These are phyloP conservation scores for Glyptemys insculpta DNA, from an alignment of 2,797 vertebrate genomes.

Conservation along the genomic window DNA sequence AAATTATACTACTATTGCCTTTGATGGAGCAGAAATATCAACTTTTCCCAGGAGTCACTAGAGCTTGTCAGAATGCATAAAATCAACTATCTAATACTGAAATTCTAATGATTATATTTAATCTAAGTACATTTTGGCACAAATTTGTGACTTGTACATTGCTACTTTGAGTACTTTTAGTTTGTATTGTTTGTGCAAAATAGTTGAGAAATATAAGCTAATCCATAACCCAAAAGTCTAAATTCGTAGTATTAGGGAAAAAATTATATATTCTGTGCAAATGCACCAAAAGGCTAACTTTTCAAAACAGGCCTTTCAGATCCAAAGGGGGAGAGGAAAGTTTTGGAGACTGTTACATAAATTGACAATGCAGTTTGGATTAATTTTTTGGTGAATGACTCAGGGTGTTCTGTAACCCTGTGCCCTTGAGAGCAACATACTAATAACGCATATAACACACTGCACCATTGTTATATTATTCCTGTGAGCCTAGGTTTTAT, in stretches of 20 bases:
- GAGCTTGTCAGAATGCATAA: conserved; percentile 38
- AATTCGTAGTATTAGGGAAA: conserved; percentile 65
- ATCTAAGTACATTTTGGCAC: conserved; percentile 75
- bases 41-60: conserved; percentile 31
- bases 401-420: not conserved
- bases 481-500: not conserved
- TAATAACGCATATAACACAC: rapidly evolving
- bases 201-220: conserved; percentile 63
- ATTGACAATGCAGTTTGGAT: not conserved
- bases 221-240: conserved; percentile 50
- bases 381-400: not conserved
- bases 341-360: not conserved
- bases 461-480: not conserved
- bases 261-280: conserved; percentile 54
- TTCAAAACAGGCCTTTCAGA: conserved; percentile 12
- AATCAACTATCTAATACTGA: conserved; percentile 54
- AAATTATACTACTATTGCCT: conserved; percentile 52
- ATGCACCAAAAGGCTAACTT: not conserved
- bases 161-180: conserved; percentile 69
- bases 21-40: conserved; percentile 47
- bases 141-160: conserved; percentile 66
- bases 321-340: not conserved
- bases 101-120: conserved; percentile 59
- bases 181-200: conserved; percentile 74
- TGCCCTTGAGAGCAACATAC: not conserved